phyloP scores from a whole-genome alignment of 2,797 vertebrate genomes.

The Neosilurus hyrtlii region DNA sequence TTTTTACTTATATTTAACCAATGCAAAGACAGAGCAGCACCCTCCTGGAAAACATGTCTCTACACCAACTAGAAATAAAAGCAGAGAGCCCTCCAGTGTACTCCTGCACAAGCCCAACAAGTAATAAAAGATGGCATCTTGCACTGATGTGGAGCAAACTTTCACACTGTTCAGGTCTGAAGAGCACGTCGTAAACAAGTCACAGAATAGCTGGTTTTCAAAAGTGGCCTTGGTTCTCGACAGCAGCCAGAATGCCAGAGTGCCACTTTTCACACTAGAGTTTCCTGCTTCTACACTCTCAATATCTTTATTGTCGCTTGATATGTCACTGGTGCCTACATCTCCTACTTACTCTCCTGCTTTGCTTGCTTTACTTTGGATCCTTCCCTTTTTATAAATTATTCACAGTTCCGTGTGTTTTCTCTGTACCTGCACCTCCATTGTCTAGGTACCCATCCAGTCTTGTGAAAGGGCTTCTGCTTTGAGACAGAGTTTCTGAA shows the following conservation, averaged over 20 bases:
- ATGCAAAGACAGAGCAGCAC: slow-evolving; percentile 32
- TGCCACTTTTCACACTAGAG: slow-evolving; percentile 60
- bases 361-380: slow-evolving; percentile 82
- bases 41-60: background rate
- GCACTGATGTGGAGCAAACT: slow-evolving; percentile 55
- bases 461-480: slow-evolving; percentile 75
- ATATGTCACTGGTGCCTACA: slow-evolving; percentile 82
- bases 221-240: slow-evolving; percentile 72
- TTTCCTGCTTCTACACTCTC: slow-evolving; percentile 65
- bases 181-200: slow-evolving; percentile 79
- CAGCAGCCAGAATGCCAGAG: slow-evolving; percentile 77
- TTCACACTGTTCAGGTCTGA: slow-evolving; percentile 66
- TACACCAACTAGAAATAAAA: slow-evolving; percentile 2
- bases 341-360: slow-evolving; percentile 78
- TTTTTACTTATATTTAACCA: slow-evolving; percentile 39
- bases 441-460: slow-evolving; percentile 75
- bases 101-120: slow-evolving; percentile 44
- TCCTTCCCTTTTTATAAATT: slow-evolving; percentile 78
- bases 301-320: slow-evolving; percentile 80
- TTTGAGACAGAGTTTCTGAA: slow-evolving; percentile 83
- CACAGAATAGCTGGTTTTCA: slow-evolving; percentile 74
- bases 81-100: slow-evolving; percentile 27
- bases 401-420: slow-evolving; percentile 77
- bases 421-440: slow-evolving; percentile 76
- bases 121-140: slow-evolving; percentile 49